phyloP scores from a whole-genome alignment of 2,113 vertebrate genomes.

The Charina bottae region DNA sequence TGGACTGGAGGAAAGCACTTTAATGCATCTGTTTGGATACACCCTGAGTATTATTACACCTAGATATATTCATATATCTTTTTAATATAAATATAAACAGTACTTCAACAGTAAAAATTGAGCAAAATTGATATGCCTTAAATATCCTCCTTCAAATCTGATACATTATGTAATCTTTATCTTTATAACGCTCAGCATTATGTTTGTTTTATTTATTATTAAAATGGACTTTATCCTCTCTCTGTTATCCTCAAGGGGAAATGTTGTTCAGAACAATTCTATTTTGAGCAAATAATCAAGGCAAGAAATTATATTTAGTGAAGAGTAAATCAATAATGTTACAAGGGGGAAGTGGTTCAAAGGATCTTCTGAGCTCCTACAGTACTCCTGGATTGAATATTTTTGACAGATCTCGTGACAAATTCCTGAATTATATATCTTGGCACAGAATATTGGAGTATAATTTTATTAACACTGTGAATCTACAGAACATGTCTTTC shows the following conservation, averaged over 20 bases:
- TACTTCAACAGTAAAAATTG: neutral
- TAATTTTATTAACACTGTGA: neutral
- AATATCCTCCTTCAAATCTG: conserved; percentile 42
- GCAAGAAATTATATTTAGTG: conserved; percentile 33
- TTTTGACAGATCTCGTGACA: neutral
- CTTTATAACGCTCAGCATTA: conserved; percentile 46
- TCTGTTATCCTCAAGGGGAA: conserved; percentile 25
- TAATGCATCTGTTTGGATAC: neutral
- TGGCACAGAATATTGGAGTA: neutral
- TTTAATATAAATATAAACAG: neutral
- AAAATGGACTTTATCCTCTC: conserved; percentile 31
- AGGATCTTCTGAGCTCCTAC: neutral
- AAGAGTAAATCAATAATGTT: conserved; percentile 31
- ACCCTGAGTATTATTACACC: neutral
- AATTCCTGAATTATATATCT: neutral
- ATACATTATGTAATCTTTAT: conserved; percentile 41
- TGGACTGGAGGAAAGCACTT: neutral
- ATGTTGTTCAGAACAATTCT: conserved; percentile 26
- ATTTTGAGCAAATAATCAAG: conserved; percentile 52
- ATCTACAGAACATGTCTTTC: neutral
- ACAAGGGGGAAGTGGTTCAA: neutral
- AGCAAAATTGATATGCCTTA: conserved; percentile 11
- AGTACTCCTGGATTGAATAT: neutral
- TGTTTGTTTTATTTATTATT: conserved; percentile 53
- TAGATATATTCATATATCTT: neutral